Conservation (phyloP, 2,888 invertebrate genomes). For the Amblyjoppa fuscipennis region DNA sequence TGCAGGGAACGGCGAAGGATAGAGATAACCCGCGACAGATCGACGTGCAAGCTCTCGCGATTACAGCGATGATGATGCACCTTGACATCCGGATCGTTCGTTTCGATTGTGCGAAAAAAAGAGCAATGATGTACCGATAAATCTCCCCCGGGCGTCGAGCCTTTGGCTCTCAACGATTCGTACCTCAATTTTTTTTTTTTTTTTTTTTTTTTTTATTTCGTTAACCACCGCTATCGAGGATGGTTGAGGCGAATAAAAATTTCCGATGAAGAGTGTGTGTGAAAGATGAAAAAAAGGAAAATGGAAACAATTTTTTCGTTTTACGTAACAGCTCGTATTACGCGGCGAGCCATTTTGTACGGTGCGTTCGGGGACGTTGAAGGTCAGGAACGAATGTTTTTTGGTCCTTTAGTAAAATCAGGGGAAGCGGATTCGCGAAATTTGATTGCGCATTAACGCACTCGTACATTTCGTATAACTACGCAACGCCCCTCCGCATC, state of each 20-base stretch:
- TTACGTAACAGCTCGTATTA: not conserved
- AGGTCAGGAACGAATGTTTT: slow-evolving; percentile 79
- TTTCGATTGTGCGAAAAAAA: not conserved
- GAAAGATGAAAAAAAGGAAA: not conserved
- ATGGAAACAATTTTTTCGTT: slow-evolving; percentile 8
- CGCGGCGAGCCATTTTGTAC: not conserved
- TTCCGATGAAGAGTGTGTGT: no score
- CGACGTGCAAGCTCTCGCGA: slow-evolving; percentile 37
- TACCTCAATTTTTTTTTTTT: not conserved
- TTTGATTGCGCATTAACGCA: slow-evolving; percentile 85
- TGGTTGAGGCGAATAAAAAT: not conserved
- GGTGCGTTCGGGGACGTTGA: slow-evolving; percentile 28
- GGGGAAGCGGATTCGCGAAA: slow-evolving; percentile 77
- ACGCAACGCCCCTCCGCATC: slow-evolving; percentile 74
- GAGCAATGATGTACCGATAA: no score
- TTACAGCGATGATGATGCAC: slow-evolving; percentile 35
- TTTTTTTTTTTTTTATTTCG: not conserved
- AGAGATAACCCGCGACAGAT: slow-evolving; percentile 47
- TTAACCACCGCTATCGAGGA: not conserved
- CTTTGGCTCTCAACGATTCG: no score
- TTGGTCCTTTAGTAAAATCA: slow-evolving; percentile 76
- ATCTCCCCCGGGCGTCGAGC: no score
- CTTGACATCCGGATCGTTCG: not conserved
- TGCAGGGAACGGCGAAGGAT: slow-evolving; percentile 60
- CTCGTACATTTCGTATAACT: slow-evolving; percentile 83